Percentiles rank a stretch among this genome's conserved stretches.
Evolutionary conservation across 2,797 vertebrate genomes (phyloP).

Genomic region (Apogon hyalosoma): DNA sequence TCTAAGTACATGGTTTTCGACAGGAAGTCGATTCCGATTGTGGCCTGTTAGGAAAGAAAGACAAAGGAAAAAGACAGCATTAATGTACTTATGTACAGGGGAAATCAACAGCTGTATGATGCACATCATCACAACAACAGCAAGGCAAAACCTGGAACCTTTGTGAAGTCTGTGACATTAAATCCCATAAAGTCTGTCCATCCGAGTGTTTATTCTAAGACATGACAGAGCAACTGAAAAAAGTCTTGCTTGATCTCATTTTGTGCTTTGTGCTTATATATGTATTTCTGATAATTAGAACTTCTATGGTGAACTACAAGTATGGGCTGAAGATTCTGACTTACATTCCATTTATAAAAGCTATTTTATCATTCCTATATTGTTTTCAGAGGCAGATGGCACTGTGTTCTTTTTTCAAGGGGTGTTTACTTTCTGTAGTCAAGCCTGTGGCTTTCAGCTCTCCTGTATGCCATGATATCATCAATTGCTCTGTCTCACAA

Average conservation of each 20-base stretch:
- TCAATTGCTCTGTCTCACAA: slow-evolving; percentile 38
- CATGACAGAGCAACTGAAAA: too few relatives aligned
- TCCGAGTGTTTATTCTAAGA: neutral
- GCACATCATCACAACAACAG: neutral
- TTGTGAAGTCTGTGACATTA: neutral
- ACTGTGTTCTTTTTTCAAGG: slow-evolving; percentile 40
- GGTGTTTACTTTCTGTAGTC: slow-evolving; percentile 53
- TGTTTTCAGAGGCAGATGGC: slow-evolving; percentile 59
- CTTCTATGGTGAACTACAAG: neutral
- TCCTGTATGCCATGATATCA: slow-evolving; percentile 39
- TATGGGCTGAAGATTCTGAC: slow-evolving; percentile 13
- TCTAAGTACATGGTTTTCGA: slow-evolving; percentile 96
- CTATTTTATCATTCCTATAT: slow-evolving; percentile 28
- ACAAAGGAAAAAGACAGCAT: slow-evolving; percentile 30
- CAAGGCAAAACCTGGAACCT: neutral
- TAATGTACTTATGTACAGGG: neutral
- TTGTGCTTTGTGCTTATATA: neutral
- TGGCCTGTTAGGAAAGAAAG: slow-evolving; percentile 82
- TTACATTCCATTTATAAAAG: slow-evolving; percentile 29
- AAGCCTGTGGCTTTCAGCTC: slow-evolving; percentile 42
- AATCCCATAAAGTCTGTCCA: neutral
- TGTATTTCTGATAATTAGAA: slow-evolving; percentile 18
- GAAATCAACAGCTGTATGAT: neutral
- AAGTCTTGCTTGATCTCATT: neutral
- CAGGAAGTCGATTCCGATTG: slow-evolving; percentile 94